These are phyloP conservation scores for Theristicus caerulescens DNA, from an alignment of 2,113 vertebrate genomes.

Conservation along the genomic window DNA sequence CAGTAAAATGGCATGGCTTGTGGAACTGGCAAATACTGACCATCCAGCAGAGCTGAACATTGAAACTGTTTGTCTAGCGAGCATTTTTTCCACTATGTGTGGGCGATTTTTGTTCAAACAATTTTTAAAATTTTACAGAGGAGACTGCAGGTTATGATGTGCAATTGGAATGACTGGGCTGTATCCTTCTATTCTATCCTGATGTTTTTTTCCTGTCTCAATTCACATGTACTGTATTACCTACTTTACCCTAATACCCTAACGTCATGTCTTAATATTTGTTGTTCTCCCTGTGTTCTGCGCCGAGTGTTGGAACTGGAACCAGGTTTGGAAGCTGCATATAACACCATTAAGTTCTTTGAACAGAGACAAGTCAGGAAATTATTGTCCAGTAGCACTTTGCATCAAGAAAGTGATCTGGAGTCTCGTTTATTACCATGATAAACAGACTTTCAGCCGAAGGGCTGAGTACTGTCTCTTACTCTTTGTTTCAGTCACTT, in stretches of 20 bases:
- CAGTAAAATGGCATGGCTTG: neutral
- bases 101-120: neutral
- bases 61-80: neutral
- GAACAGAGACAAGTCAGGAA: neutral
- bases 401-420: neutral
- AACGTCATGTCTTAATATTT: neutral
- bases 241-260: neutral
- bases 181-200: neutral
- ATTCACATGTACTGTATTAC: neutral
- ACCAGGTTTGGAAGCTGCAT: neutral
- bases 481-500: neutral
- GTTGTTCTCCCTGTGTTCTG: neutral
- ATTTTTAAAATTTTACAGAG: neutral
- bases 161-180: neutral
- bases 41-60: neutral
- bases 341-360: neutral
- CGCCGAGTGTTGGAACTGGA: neutral
- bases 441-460: neutral
- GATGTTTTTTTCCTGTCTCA: neutral
- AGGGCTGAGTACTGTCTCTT: neutral
- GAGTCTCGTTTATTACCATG: neutral
- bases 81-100: neutral
- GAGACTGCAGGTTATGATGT: neutral
- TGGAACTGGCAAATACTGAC: neutral
- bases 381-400: neutral